Evolutionary conservation across 2,797 vertebrate species (phyloP).

Genomic region (Sebastes cheni): DNA sequence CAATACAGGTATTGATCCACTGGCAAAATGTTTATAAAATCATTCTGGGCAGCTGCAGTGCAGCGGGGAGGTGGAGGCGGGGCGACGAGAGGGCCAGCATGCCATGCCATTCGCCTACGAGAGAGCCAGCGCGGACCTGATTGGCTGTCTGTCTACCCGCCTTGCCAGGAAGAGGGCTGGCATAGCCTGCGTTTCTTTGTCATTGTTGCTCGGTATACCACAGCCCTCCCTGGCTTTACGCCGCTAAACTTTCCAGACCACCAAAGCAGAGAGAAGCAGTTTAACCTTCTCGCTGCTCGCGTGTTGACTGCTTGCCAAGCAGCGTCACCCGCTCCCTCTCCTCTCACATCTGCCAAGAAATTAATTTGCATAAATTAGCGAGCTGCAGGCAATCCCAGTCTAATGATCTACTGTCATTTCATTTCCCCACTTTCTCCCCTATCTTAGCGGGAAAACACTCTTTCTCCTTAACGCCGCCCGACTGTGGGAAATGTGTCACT

Average conservation of each 20-base stretch:
- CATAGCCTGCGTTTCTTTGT: conserved; percentile 56
- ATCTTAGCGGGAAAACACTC: conserved; percentile 26
- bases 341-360: conserved; percentile 65
- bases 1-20: conserved; percentile 99
- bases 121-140: conserved; percentile 73
- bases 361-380: conserved; percentile 84
- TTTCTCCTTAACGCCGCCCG: conserved; percentile 2
- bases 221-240: conserved; percentile 47
- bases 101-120: conserved; percentile 80
- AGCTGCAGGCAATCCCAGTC: conserved; percentile 66
- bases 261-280: conserved; percentile 49
- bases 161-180: conserved; percentile 78
- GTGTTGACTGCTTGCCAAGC: conserved; percentile 69
- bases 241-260: conserved; percentile 66
- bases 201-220: conserved; percentile 61
- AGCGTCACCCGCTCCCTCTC: conserved; percentile 37
- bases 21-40: conserved; percentile 99
- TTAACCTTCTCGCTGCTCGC: conserved; percentile 61
- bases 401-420: conserved; percentile 73
- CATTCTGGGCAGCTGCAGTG: conserved; percentile 87
- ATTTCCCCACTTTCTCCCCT: conserved; percentile 29
- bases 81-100: conserved; percentile 74
- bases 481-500: conserved; percentile 13
- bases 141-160: conserved; percentile 79
- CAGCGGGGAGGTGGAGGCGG: conserved; percentile 66